A percentile compares a stretch with the other conserved stretches of the same genome.
phyloP scores from a whole-genome alignment of 2,888 invertebrate genomes.

The Macrophya annulata region DNA sequence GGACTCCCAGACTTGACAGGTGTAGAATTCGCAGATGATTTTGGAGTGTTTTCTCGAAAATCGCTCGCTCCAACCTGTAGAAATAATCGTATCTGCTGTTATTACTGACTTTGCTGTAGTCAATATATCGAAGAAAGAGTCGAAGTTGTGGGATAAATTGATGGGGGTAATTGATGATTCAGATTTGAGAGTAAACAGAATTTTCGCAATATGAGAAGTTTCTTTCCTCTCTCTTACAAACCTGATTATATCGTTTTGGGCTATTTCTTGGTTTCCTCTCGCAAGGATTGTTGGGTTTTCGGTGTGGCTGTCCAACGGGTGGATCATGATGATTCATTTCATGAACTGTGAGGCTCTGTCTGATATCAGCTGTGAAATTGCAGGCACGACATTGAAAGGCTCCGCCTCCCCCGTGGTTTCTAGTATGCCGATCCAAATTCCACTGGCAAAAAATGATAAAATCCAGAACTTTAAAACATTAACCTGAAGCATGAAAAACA shows the following conservation, averaged over 20 bases:
- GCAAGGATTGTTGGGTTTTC: constrained; percentile 70
- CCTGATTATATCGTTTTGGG: constrained; percentile 76
- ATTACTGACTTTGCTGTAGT: too few species aligned
- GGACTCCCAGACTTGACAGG: constrained; percentile 55
- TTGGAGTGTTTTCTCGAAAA: constrained; percentile 66
- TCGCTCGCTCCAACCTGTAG: constrained; percentile 75
- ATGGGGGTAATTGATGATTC: neutral
- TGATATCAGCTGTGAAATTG: constrained; percentile 95
- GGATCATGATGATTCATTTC: constrained; percentile 95
- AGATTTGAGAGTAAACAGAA: neutral
- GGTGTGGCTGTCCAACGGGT: constrained; percentile 85
- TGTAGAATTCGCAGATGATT: constrained; percentile 57
- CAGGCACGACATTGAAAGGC: constrained; percentile 93
- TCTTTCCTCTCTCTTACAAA: constrained; percentile 53
- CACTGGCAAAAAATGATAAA: constrained; percentile 79
- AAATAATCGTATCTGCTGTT: neutral
- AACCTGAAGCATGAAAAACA: neutral
- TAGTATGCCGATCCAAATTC: constrained; percentile 96
- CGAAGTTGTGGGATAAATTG: constrained; percentile 12
- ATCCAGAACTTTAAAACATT: constrained; percentile 1
- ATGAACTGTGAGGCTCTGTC: constrained; percentile 95
- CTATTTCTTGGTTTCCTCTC: constrained; percentile 74
- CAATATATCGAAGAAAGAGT: neutral
- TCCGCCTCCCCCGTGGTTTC: constrained; percentile 94
- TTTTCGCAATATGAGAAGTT: neutral